Base-by-base conservation (phyloP, 2,888 invertebrate genomes). In the Brachypalpus laphriformis region DNA sequence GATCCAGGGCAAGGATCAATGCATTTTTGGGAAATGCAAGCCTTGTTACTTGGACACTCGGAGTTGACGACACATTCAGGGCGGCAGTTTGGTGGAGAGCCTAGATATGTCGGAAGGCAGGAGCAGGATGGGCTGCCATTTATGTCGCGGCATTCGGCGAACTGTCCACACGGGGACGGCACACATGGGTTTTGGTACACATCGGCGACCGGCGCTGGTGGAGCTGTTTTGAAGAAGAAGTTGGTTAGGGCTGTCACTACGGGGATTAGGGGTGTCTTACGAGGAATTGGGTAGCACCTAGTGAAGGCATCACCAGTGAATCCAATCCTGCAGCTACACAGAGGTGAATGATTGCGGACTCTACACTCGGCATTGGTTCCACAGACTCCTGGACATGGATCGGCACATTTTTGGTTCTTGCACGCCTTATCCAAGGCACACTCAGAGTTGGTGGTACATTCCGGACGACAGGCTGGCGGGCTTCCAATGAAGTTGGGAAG, bases 231-330 rank as follows among this genome's bases (percentile, higher is more conserved):
- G 20, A 20, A 71, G 74, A 22, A 54, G 80, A 86, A 65, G 16
- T 56, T 57, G 68, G 34, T 56, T 31, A 6, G 3, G 37, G 22
- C n/a, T 8, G n/a, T n/a, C n/a, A n/a, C n/a, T n/a, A n/a, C n/a
- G n/a, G 11, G 31, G 8, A 11, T 6, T 5, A 22, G 18, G 16
- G 2, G 16, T 14, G 22, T 51, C 92, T 92, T 92, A 91, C 92
- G 90, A 87, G 91, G 91, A 76, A 92, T 90, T 51, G 93, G 91
- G 87, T 92, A 92, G 88, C 95, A 95, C 88, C 93, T 93, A 0
- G 94, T 93, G 89, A 96, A 96, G 54, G 96, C 95, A 92, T 96
- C 96, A 87, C 96, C 96, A 88, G 95, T 95, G 89, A 94, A 96
- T 45, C 94, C 94, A 87, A 90, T 91, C 49, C 92, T 93, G 89